Conservation (phyloP, 2,113 vertebrate genomes). For the Lepisosteus oculatus region DNA sequence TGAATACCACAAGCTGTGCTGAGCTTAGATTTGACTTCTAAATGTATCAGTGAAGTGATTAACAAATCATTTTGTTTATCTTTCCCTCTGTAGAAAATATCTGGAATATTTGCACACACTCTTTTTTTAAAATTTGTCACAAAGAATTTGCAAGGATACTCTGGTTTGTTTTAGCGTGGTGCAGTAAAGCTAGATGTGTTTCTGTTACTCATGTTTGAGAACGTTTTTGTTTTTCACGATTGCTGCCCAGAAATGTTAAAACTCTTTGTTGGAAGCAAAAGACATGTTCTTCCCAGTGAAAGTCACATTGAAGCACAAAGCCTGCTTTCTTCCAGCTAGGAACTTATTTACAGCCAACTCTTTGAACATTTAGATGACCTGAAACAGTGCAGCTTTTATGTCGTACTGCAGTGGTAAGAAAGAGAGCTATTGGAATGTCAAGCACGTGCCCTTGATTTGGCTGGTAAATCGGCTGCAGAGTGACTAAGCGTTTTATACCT, state of each 20-base stretch:
- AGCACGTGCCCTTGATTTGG: constrained; percentile 52
- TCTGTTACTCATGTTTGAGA: not conserved
- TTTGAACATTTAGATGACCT: constrained; percentile 31
- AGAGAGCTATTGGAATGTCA: constrained; percentile 52
- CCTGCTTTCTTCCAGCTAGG: constrained; percentile 17
- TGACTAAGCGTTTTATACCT: constrained; percentile 58
- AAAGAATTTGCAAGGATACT: no score
- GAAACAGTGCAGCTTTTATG: constrained; percentile 49
- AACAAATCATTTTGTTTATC: no score
- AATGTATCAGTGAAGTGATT: no score
- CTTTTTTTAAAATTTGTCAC: no score
- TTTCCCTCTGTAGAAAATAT: no score
- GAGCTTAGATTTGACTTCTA: no score
- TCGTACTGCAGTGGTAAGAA: constrained; percentile 36
- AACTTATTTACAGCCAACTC: constrained; percentile 26
- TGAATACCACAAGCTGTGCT: no score
- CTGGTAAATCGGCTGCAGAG: constrained; percentile 45
- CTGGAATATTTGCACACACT: no score
- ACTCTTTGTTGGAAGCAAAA: not conserved
- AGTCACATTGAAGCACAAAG: constrained; percentile 10
- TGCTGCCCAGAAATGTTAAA: not conserved
- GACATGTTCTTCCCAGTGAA: not conserved
- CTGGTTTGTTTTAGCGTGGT: no score
- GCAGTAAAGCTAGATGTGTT: no score
- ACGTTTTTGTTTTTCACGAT: not conserved